Evolutionary conservation across 1,140 invertebrate genomes (phyloP).

Genomic region (Brachionus manjavacas): DNA sequence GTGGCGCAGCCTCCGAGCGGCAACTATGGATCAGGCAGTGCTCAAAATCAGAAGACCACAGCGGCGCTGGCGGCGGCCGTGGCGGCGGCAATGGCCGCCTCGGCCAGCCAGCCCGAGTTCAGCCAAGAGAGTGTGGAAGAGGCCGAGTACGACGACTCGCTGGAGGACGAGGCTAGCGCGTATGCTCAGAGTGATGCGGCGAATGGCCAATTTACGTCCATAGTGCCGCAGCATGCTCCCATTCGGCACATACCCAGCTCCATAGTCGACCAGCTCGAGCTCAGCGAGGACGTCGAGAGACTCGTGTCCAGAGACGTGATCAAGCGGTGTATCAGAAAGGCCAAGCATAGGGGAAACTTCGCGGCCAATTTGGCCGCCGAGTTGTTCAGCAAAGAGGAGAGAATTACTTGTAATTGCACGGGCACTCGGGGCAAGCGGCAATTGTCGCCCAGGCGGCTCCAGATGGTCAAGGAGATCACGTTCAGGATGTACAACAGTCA

Average conservation of each 20-base stretch:
- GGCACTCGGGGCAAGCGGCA: background rate
- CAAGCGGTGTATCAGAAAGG: slow-evolving; percentile 8
- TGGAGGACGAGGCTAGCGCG: background rate
- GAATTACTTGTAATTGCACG: slow-evolving; percentile 19
- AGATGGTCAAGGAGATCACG: slow-evolving; percentile 22
- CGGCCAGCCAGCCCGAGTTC: background rate
- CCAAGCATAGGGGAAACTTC: slow-evolving; percentile 22
- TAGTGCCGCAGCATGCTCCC: background rate
- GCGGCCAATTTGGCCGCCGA: slow-evolving; percentile 10
- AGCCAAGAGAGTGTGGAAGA: background rate
- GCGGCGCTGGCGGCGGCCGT: background rate
- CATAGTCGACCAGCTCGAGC: background rate
- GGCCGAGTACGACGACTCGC: background rate
- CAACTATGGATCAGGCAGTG: background rate
- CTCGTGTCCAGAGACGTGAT: slow-evolving; percentile 1
- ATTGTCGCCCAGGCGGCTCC: background rate
- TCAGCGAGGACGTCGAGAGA: background rate
- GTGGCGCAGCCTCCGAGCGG: background rate
- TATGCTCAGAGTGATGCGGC: background rate
- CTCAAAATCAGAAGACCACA: background rate
- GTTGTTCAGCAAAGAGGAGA: slow-evolving; percentile 10
- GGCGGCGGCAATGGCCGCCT: background rate
- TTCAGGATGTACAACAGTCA: slow-evolving; percentile 9
- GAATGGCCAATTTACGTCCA: background rate
- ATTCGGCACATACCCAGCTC: slow-evolving; percentile 24